Conservation (phyloP, 2,888 invertebrate genomes). For the Calliscelio sp. region DNA sequence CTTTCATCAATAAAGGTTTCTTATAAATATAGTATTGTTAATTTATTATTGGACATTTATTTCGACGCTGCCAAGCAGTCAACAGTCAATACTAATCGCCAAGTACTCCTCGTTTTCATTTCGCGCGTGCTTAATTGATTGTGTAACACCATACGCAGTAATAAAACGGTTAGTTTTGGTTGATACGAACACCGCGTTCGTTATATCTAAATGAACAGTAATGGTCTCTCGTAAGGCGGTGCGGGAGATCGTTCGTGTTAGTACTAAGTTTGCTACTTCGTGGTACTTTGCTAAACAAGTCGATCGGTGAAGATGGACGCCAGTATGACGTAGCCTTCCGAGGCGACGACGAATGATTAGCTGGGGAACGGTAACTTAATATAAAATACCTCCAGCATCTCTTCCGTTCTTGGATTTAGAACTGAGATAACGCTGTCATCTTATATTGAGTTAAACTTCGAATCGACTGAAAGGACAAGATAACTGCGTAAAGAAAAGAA, state of each 20-base stretch:
- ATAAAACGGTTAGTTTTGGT: constrained; percentile 23
- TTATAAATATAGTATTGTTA: no score
- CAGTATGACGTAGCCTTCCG: constrained; percentile 8
- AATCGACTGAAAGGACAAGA: constrained; percentile 21
- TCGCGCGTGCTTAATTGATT: background rate
- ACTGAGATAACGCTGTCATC: constrained; percentile 9
- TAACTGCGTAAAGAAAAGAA: no score
- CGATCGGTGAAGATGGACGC: constrained; percentile 19
- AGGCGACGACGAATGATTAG: constrained; percentile 39
- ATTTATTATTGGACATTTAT: no score
- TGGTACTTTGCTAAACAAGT: constrained; percentile 51
- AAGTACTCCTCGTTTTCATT: no score
- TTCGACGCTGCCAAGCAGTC: no score
- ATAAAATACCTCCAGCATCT: constrained; percentile 20
- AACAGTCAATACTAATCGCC: no score
- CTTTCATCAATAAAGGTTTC: no score
- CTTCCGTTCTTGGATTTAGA: constrained; percentile 20
- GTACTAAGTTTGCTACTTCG: constrained; percentile 51
- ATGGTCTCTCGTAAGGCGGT: constrained; percentile 63
- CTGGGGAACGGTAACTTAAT: constrained; percentile 31
- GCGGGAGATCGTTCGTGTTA: constrained; percentile 58
- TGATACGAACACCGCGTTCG: constrained; percentile 22
- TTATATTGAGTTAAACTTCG: constrained; percentile 33
- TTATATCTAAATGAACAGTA: constrained; percentile 70
- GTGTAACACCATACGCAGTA: background rate